These are phyloP conservation scores for Boloria selene DNA, from an alignment of 2,888 invertebrate species.

Conservation along the genomic window DNA sequence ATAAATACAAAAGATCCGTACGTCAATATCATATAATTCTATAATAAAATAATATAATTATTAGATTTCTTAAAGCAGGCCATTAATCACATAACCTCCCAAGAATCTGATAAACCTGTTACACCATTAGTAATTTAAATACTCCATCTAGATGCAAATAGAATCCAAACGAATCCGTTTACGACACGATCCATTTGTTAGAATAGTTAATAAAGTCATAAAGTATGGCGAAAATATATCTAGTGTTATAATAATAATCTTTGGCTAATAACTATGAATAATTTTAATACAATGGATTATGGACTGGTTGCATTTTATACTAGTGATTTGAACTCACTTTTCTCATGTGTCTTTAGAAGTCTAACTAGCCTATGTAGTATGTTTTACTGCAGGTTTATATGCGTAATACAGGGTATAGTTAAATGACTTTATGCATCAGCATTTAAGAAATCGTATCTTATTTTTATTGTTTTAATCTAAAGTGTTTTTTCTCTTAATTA, in stretches of 20 bases:
- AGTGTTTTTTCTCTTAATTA: too few species aligned
- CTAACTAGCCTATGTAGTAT: too few species aligned
- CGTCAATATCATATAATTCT: too few species aligned
- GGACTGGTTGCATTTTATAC: too few species aligned
- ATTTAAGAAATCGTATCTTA: too few species aligned
- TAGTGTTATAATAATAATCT: constrained; percentile 1
- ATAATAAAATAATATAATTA: neutral
- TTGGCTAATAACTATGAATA: neutral
- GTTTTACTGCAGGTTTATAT: too few species aligned
- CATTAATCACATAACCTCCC: constrained; percentile 34
- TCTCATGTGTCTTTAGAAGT: too few species aligned
- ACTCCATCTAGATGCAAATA: constrained; percentile 35
- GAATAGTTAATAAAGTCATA: constrained; percentile 33
- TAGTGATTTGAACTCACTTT: too few species aligned
- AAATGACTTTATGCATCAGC: too few species aligned
- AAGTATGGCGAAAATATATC: constrained; percentile 15
- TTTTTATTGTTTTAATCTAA: too few species aligned
- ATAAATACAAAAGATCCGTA: too few species aligned
- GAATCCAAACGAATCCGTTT: constrained; percentile 34
- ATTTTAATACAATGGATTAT: neutral
- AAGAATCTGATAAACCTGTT: constrained; percentile 35
- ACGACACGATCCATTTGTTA: constrained; percentile 28
- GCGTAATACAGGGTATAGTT: too few species aligned
- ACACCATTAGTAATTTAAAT: constrained; percentile 32
- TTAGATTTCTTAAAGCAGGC: constrained; percentile 12